Evolutionary conservation across 2,797 vertebrate species (phyloP), one percentile per base, ranked within the genome.

Genomic region (Leuciscus waleckii): DNA sequence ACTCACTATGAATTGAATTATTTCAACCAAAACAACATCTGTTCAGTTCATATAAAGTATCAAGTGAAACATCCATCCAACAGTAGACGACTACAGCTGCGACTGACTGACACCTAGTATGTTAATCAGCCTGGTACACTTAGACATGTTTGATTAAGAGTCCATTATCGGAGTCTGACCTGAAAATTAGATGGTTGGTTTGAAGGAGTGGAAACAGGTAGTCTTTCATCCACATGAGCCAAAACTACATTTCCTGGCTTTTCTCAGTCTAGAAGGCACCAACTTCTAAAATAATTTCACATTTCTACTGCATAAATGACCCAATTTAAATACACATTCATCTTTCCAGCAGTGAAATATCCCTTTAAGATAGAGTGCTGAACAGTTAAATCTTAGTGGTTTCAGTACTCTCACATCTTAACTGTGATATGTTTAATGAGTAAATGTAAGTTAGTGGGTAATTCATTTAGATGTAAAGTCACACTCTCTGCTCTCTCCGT

Each of bases 401-500:
- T 43, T 43, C 41, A 43, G 41, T 43, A 43, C 41, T 11, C 41
- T 43, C 41, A 43, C 41, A 43, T 43, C 41, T 43, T 43, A 43
- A 11, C 41, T 43, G 41, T 10, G 41, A 43, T 9, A 43, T 11
- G 10, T 43, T 43, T 11, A 43, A 43, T 3, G 41, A 43, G 41
- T 43, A 10, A 43, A 43, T 43, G 41, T 43, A 43, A 43, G 41
- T 43, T 43, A 43, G 10, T 43, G 41, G 41, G 46, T 85, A 81
- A 83, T 88, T 82, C 80, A 68, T 81, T 83, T 83, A 84, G 78
- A 86, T 84, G 83, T 67, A 37, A 84, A 88, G 81, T 86, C 81
- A 75, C 79, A 73, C 81, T 79, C 85, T 80, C 74, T 37, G 32
- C 81, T 85, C 82, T 76, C 51, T 58, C 19, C 26, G 29, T 41